phyloP scores from a whole-genome alignment of 1,140 invertebrate genomes.

The Drosophila cardini region DNA sequence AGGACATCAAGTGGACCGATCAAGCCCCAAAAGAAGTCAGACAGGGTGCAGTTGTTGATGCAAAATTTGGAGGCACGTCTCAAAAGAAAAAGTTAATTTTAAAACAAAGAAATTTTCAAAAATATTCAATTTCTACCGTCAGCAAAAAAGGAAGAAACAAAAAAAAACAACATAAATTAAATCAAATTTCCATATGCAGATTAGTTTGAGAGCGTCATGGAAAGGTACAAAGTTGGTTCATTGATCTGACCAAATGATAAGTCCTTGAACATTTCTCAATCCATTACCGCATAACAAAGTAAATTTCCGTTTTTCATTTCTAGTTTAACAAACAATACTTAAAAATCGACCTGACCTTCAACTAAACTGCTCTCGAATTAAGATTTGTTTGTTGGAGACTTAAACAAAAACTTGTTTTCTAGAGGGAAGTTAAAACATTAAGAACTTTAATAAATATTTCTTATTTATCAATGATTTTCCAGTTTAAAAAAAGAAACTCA shows the following conservation, averaged over 20 bases:
- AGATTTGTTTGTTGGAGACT: slow-evolving; percentile 28
- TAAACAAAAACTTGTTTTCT: slow-evolving; percentile 28
- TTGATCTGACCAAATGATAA: slow-evolving; percentile 40
- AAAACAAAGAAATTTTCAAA: slow-evolving; percentile 53
- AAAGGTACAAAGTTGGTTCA: slow-evolving; percentile 32
- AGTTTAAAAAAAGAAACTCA: background rate
- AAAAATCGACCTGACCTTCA: slow-evolving; percentile 39
- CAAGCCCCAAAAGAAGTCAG: slow-evolving; percentile 46
- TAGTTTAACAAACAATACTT: slow-evolving; percentile 27
- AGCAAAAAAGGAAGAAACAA: too few species aligned
- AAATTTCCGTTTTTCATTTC: slow-evolving; percentile 24
- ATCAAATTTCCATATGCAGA: slow-evolving; percentile 22
- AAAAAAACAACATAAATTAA: slow-evolving; percentile 13
- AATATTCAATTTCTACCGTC: slow-evolving; percentile 5
- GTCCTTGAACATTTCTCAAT: slow-evolving; percentile 32
- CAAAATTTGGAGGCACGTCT: slow-evolving; percentile 64
- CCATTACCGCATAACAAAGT: background rate
- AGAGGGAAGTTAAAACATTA: background rate
- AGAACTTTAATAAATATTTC: background rate
- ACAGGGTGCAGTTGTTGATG: slow-evolving; percentile 1
- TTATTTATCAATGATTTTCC: background rate
- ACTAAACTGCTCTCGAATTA: slow-evolving; percentile 5
- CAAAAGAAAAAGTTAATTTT: slow-evolving; percentile 40
- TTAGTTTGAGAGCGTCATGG: background rate
- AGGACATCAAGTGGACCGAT: slow-evolving; percentile 10